A percentile compares a stretch with the other conserved stretches of the same genome.
phyloP scores from a whole-genome alignment of 2,888 invertebrate genomes.

The Lingula anatina region DNA sequence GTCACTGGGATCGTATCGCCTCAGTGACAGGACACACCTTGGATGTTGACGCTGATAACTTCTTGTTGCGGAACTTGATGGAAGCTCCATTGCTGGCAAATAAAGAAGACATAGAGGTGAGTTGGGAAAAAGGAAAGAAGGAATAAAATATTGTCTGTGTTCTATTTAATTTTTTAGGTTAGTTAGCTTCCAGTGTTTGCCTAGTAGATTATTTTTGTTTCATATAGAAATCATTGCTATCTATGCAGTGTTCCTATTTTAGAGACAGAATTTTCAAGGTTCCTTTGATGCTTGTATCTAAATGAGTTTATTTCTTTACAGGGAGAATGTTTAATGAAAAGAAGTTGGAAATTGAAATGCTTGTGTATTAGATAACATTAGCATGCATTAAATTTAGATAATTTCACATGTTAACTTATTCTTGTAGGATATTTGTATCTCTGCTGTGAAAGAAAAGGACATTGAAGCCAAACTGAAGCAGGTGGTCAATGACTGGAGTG shows the following conservation, averaged over 20 bases:
- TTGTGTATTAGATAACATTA: too few species aligned
- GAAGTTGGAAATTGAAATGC: too few species aligned
- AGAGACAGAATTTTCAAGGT: too few species aligned
- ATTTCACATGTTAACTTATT: too few species aligned
- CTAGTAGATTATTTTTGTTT: slow-evolving; percentile 2
- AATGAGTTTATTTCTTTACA: too few species aligned
- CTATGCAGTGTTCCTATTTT: background rate
- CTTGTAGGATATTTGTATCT: slow-evolving; percentile 83
- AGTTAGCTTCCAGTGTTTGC: too few species aligned
- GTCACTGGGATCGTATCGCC: slow-evolving; percentile 95
- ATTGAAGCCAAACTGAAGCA: slow-evolving; percentile 83
- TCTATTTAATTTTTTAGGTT: too few species aligned
- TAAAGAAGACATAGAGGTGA: slow-evolving; percentile 96
- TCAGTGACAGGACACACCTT: slow-evolving; percentile 83
- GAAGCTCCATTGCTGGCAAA: slow-evolving; percentile 87
- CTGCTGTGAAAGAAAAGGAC: slow-evolving; percentile 84
- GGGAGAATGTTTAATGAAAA: too few species aligned
- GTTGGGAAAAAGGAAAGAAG: too few species aligned
- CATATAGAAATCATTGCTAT: background rate
- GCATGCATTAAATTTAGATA: too few species aligned
- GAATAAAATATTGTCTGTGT: too few species aligned
- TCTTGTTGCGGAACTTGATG: slow-evolving; percentile 87
- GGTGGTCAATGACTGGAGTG: slow-evolving; percentile 74
- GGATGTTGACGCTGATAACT: slow-evolving; percentile 88
- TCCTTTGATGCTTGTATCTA: too few species aligned